Conservation (phyloP, 2,113 vertebrate genomes). For the Neogobius melanostomus region DNA sequence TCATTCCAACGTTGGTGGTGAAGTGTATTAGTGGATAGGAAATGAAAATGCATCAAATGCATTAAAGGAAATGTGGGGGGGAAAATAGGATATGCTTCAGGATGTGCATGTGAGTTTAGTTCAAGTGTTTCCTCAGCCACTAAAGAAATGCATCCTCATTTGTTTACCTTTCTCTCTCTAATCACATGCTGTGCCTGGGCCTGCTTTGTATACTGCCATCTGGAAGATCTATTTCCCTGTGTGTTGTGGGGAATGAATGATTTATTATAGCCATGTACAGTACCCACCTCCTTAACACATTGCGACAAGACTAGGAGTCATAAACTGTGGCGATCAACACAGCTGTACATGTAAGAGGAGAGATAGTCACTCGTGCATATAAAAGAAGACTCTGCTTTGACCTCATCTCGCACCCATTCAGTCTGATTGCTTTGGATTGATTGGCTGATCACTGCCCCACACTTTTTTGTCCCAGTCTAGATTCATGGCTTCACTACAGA, state of each 20-base stretch:
- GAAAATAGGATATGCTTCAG: too few species aligned
- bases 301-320: slow-evolving; percentile 22
- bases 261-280: slow-evolving; percentile 28
- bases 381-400: slow-evolving; percentile 5
- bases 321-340: slow-evolving; percentile 26
- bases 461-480: slow-evolving; percentile 25
- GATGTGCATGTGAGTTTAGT: not conserved
- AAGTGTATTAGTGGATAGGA: too few species aligned
- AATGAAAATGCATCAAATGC: too few species aligned
- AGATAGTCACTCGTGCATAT: not conserved
- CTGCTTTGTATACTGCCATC: slow-evolving; percentile 2
- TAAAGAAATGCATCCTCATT: not conserved
- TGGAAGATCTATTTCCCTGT: slow-evolving; percentile 27
- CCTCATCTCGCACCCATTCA: slow-evolving; percentile 16
- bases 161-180: not conserved
- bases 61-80: too few species aligned
- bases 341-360: slow-evolving; percentile 4
- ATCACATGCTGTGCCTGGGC: not conserved
- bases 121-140: not conserved
- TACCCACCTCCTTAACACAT: slow-evolving; percentile 18
- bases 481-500: slow-evolving; percentile 31
- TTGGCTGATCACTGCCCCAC: slow-evolving; percentile 54
- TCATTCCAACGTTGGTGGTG: too few species aligned
- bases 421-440: slow-evolving; percentile 44
- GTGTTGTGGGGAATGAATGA: slow-evolving; percentile 31